phyloP scores from a whole-genome alignment of 2,888 invertebrate genomes.

The Agonopterix subpropinquella region DNA sequence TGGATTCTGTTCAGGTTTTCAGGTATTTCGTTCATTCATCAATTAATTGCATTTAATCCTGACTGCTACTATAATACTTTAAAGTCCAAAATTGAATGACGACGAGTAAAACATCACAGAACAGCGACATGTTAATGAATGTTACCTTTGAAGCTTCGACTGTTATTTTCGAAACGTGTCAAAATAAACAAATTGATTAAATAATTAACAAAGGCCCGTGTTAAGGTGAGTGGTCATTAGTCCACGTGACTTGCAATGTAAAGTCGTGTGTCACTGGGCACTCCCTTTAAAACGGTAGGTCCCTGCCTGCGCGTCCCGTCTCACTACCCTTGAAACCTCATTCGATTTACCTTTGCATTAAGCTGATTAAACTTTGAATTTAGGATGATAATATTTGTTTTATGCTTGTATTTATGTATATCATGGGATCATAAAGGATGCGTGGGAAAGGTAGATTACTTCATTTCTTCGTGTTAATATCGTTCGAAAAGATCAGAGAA shows the following conservation, averaged over 20 bases:
- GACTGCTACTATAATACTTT: too few relatives aligned
- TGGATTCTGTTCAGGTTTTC: too few relatives aligned
- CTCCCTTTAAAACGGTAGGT: constrained; percentile 18
- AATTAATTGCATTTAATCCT: too few relatives aligned
- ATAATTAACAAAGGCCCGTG: constrained; percentile 44
- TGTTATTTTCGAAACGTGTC: constrained; percentile 40
- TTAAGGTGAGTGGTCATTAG: constrained; percentile 55
- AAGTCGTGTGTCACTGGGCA: constrained; percentile 47
- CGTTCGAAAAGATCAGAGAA: too few relatives aligned
- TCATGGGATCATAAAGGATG: too few relatives aligned
- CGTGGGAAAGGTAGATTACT: too few relatives aligned
- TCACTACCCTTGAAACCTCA: constrained; percentile 37
- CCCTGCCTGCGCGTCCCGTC: constrained; percentile 20
- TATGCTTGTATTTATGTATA: not conserved
- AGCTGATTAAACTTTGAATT: constrained; percentile 53
- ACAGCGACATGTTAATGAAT: constrained; percentile 19
- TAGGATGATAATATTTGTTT: constrained; percentile 31
- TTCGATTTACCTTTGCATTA: constrained; percentile 49
- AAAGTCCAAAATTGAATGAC: too few relatives aligned
- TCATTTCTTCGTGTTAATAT: too few relatives aligned
- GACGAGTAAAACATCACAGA: constrained; percentile 3
- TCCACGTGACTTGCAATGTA: constrained; percentile 61
- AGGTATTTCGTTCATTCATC: too few relatives aligned
- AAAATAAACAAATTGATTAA: constrained; percentile 54
- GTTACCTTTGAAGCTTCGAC: constrained; percentile 23